Evolutionary conservation across 2,113 vertebrate genomes (phyloP), one percentile per base, ranked within the genome.

Genomic region (Dicentrarchus labrax): DNA sequence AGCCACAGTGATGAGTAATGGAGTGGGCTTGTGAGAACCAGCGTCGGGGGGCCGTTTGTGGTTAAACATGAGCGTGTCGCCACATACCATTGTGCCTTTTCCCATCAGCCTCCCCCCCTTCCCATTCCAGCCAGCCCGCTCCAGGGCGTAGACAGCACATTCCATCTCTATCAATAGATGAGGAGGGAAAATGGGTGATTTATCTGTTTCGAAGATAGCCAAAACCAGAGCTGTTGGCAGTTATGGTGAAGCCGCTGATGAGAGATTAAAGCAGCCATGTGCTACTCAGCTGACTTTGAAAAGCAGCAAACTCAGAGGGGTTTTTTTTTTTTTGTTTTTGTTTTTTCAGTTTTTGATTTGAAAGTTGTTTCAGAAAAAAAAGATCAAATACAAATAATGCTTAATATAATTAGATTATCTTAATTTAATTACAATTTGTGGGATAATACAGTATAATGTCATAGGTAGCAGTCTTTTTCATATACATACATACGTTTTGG

Each of bases 1-100:
- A 85, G 84, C 85, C 8, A 57, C 88, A 87, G 84, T 91, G 88
- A 75, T 96, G 94, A 96, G 84, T 94, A 95, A 95, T 94, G 89
- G 89, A 84, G 80, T 82, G 86, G 93, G 93, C 95, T 93, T 96
- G 95, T 96, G 95, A 94, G 92, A 96, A 95, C 92, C 94, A 90
- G 94, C 62, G 89, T 94, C 83, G 76, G 69, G 60, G 88, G 88
- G 81, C 65, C 75, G 85, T 85, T 95, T 95, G 92, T 87, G 93
- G 92, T 94, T 92, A 89, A 94, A 92, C 84, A 56, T 92, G 83
- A 93, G 88, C 84, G 83, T 94, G 94, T 95, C 87, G 85, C 90
- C 88, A 90, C 89, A 96, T 96, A 95, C 90, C 93, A 86, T 72
- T 86, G 75, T 56, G 84, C 83, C 80, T 83, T 96, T 96, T 95